These are phyloP conservation scores for Frieseomelitta varia DNA, from an alignment of 1,140 invertebrate genomes.

Conservation along the genomic window DNA sequence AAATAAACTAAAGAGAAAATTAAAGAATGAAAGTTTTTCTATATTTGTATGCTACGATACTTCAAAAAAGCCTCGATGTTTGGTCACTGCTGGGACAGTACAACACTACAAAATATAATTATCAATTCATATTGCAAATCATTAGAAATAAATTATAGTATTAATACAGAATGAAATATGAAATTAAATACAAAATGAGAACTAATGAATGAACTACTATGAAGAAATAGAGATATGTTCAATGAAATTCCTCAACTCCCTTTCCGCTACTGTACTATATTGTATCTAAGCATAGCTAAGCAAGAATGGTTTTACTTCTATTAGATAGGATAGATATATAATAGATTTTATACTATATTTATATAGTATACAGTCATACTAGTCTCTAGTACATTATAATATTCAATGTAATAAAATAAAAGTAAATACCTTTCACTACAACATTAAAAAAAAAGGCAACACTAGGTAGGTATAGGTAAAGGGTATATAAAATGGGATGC, in stretches of 20 bases:
- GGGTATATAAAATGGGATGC: slow-evolving; percentile 19
- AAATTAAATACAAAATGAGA: neutral
- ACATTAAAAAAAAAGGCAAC: neutral
- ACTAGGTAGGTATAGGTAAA: neutral
- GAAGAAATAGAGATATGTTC: neutral
- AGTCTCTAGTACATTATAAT: neutral
- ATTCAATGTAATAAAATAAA: neutral
- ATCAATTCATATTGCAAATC: neutral
- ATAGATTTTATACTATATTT: slow-evolving; percentile 12
- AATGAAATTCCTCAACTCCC: neutral
- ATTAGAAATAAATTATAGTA: neutral
- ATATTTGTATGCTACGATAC: neutral
- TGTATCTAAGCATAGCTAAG: neutral
- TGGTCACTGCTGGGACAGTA: neutral
- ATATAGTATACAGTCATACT: neutral
- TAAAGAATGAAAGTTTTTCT: neutral
- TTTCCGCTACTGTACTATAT: neutral
- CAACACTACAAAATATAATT: neutral
- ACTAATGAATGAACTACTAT: neutral
- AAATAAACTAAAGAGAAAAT: neutral
- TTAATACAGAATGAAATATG: neutral
- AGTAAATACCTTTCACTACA: neutral
- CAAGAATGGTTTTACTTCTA: slow-evolving; percentile 9
- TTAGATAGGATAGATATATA: slow-evolving; percentile 1
- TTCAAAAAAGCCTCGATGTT: neutral